Conservation (phyloP, 2,797 vertebrate species). For the Parambassis ranga region DNA sequence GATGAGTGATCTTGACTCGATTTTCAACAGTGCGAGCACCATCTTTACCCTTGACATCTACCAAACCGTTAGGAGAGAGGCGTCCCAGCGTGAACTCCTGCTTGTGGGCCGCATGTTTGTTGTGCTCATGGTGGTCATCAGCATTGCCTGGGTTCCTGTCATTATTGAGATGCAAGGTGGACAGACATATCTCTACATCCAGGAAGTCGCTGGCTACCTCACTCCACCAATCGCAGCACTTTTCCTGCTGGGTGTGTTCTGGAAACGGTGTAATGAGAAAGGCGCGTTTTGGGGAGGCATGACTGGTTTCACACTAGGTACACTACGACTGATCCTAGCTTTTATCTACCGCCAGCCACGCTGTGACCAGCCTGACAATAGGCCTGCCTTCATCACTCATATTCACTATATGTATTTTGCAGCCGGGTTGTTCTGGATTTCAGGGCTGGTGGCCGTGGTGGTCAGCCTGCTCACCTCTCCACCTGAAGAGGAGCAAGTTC, state of each 20-base stretch:
- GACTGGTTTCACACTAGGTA: conserved; percentile 88
- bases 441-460: conserved; percentile 85
- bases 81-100: conserved; percentile 91
- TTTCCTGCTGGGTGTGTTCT: conserved; percentile 95
- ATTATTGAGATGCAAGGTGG: conserved; percentile 99
- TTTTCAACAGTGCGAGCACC: conserved; percentile 98
- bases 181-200: conserved; percentile 98
- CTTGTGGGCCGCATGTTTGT: conserved; percentile 93
- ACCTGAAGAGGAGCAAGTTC: conserved; percentile 85
- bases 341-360: conserved; percentile 91
- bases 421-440: conserved; percentile 92
- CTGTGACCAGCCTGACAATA: conserved; percentile 90
- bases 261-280: conserved; percentile 94
- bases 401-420: conserved; percentile 98
- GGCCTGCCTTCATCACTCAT: conserved; percentile 87
- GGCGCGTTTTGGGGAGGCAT: conserved; percentile 97
- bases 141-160: conserved; percentile 98
- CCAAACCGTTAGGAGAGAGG: conserved; percentile 83
- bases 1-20: conserved; percentile 99
- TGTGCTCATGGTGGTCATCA: conserved; percentile 92
- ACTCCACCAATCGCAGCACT: conserved; percentile 95
- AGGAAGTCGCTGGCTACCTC: conserved; percentile 96
- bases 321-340: conserved; percentile 85
- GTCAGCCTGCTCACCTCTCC: conserved; percentile 91
- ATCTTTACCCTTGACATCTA: conserved; percentile 98